Conservation (phyloP, 2,113 vertebrate species). For the Setophaga coronata region DNA sequence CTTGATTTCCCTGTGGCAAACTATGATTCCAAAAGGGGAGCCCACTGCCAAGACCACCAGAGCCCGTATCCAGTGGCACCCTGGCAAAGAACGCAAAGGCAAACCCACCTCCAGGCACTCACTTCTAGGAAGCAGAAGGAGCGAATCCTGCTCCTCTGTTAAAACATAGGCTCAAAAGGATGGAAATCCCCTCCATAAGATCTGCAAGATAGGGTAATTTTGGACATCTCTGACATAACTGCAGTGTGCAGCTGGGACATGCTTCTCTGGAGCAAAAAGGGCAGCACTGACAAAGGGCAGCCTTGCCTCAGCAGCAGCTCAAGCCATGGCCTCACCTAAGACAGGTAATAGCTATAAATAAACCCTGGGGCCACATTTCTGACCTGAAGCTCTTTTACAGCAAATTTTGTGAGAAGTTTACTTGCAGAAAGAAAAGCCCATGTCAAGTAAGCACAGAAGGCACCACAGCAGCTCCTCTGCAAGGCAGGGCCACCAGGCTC, state of each 20-base stretch:
- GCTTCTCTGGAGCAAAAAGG: neutral
- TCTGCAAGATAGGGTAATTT: neutral
- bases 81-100: neutral
- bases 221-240: neutral
- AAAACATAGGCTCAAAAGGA: neutral
- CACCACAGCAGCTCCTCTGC: neutral
- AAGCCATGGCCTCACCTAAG: neutral
- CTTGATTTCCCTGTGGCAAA: accelerated
- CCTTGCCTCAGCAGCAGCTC: neutral
- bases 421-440: neutral
- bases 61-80: neutral
- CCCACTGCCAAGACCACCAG: neutral
- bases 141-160: neutral
- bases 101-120: neutral
- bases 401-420: neutral
- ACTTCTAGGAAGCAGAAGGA: neutral
- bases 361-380: neutral
- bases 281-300: neutral
- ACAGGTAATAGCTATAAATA: neutral
- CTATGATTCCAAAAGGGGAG: neutral
- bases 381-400: neutral
- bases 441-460: neutral
- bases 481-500: neutral
- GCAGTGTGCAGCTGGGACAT: neutral
- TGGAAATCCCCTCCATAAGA: neutral